These are phyloP conservation scores for Helarctos malayanus DNA, from an alignment of 2,797 vertebrate genomes.

Conservation along the genomic window DNA sequence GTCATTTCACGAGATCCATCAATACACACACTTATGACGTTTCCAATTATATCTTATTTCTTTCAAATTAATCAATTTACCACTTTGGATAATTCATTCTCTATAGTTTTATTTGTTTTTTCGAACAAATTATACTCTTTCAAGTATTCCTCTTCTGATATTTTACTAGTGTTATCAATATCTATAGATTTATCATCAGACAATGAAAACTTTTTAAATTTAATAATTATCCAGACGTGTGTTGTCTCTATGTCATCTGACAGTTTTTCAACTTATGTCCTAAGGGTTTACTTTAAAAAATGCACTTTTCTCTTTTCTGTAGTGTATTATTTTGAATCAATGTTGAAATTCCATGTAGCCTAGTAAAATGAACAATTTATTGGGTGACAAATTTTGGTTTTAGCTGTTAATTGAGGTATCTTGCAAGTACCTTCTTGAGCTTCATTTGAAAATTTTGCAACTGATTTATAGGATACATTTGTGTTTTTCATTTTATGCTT, in stretches of 20 bases:
- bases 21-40: neutral
- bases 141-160: neutral
- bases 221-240: neutral
- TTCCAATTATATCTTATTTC: neutral
- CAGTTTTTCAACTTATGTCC: neutral
- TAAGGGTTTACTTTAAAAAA: neutral
- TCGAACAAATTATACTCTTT: neutral
- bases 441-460: neutral
- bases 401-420: constrained; percentile 5
- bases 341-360: neutral
- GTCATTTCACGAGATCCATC: neutral
- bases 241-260: neutral
- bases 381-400: neutral
- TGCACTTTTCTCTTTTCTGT: neutral
- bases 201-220: neutral
- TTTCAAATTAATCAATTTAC: constrained; percentile 8
- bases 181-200: neutral
- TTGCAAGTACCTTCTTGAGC: neutral
- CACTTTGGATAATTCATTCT: neutral
- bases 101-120: neutral
- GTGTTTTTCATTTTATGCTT: neutral
- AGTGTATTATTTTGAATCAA: neutral
- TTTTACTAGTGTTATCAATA: neutral
- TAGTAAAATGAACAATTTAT: neutral
- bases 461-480: neutral